Evolutionary conservation across 2,113 vertebrate species (phyloP), one percentile per base, ranked within the genome.

Genomic region (Carassius gibelio): DNA sequence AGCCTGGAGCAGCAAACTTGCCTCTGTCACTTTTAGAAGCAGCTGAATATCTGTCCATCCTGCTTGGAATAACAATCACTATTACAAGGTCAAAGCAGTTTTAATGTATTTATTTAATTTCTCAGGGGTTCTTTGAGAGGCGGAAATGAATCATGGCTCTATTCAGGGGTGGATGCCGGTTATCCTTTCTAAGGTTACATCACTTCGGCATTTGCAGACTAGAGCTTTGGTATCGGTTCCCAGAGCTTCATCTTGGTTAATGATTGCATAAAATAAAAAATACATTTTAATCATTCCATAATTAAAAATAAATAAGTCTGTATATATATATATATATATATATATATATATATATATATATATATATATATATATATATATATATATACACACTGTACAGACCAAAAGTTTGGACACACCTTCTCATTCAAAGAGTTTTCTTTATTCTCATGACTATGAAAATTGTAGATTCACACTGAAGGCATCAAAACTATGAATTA

Each of bases 1-100:
- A 87, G 86, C 88, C 83, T 85, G 91, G 88, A 90, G 87, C 88
- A 75, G 89, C 87, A 85, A 90, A 71, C 83, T 88, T 91, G 79
- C 87, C 91, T 89, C 89, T 89, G 71, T 88, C 91, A 90, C 89
- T 90, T 91, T 85, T 89, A 85, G 91, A 90, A 84, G 86, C 86
- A 88, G 88, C 85, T 80, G 89, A 90, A 89, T 90, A 88, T 86
- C 85, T 88, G 61, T 83, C 90, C 77, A 89, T 81, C 85, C 79
- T 88, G 88, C 62, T 85, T 89, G 78, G 88, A 85, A 86, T 87
- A 88, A 87, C 83, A 89, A 84, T 74, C 88, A 83, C 86, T 90
- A 90, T 74, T 87, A 84, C 87, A 91, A 90, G 90, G 90, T 91
- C 87, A 85, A 89, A 89, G 57, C 83, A 84, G 89, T 87, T 82